Conservation (phyloP, 2,113 vertebrate genomes). For the Bothrops jararaca region DNA sequence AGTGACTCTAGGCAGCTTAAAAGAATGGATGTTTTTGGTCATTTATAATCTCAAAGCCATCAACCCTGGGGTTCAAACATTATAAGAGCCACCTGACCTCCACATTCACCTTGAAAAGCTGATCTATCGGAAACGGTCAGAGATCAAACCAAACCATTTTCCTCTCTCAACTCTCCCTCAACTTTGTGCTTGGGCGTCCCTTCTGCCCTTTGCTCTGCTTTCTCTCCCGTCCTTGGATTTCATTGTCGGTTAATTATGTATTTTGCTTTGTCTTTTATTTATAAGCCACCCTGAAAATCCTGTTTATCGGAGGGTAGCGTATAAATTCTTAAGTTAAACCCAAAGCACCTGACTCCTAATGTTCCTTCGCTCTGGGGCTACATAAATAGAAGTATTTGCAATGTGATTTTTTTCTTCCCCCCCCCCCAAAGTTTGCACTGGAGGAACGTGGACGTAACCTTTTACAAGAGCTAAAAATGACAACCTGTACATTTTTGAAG, state of each 20-base stretch:
- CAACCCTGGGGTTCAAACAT: not conserved
- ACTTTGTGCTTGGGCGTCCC: not conserved
- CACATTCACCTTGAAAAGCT: not conserved
- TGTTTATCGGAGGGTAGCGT: not conserved
- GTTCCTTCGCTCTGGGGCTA: not conserved
- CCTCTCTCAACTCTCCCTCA: not conserved
- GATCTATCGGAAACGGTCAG: not conserved
- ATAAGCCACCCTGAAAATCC: not conserved
- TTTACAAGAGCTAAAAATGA: not conserved
- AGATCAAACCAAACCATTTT: not conserved
- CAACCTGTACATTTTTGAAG: not conserved
- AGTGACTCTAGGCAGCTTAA: not conserved
- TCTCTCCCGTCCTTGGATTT: not conserved
- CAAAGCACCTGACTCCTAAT: not conserved
- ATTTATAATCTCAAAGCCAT: not conserved
- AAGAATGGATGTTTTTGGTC: not conserved
- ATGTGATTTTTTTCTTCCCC: not conserved
- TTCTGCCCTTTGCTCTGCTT: not conserved
- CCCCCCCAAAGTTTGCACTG: not conserved
- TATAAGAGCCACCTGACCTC: not conserved
- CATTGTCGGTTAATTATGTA: not conserved
- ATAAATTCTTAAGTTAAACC: constrained; percentile 2
- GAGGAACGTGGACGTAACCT: not conserved
- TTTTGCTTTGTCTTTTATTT: not conserved
- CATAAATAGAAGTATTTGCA: not conserved